Percentiles rank a stretch among this genome's conserved stretches.
These are phyloP conservation scores for Liparis tanakae DNA, from an alignment of 2,797 vertebrate genomes.

Conservation along the genomic window DNA sequence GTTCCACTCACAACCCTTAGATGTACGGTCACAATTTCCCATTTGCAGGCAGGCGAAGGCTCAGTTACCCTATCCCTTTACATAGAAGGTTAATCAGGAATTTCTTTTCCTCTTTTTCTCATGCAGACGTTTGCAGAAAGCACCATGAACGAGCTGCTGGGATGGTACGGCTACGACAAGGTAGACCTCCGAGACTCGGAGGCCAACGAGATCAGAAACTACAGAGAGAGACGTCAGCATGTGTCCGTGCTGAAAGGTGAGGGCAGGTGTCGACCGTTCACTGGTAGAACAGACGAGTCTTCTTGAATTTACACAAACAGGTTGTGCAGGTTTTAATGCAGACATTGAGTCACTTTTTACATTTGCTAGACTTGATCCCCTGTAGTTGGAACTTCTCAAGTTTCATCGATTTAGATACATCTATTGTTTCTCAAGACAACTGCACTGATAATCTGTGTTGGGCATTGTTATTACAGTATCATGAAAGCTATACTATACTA, in stretches of 20 bases:
- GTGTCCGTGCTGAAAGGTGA: constrained; percentile 99
- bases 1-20: constrained; percentile 71
- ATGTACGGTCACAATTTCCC: constrained; percentile 67
- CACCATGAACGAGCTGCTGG: constrained; percentile 99
- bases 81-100: constrained; percentile 62
- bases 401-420: constrained; percentile 62
- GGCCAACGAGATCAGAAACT: constrained; percentile 94
- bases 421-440: constrained; percentile 46
- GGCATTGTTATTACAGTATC: constrained; percentile 42
- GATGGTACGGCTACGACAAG: constrained; percentile 99
- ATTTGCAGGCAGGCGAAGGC: constrained; percentile 39
- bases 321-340: constrained; percentile 64
- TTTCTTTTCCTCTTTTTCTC: constrained; percentile 71
- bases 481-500: not conserved
- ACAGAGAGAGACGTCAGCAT: constrained; percentile 92
- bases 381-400: constrained; percentile 33
- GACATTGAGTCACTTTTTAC: constrained; percentile 61
- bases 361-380: constrained; percentile 35
- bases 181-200: constrained; percentile 97
- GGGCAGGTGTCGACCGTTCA: constrained; percentile 46
- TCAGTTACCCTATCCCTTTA: constrained; percentile 50
- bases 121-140: constrained; percentile 98
- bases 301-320: constrained; percentile 48
- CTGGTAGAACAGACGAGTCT: not conserved
- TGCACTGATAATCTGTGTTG: constrained; percentile 9